Evolutionary conservation across 2,113 vertebrate genomes (phyloP).

Genomic region (Planiliza haematocheilus): DNA sequence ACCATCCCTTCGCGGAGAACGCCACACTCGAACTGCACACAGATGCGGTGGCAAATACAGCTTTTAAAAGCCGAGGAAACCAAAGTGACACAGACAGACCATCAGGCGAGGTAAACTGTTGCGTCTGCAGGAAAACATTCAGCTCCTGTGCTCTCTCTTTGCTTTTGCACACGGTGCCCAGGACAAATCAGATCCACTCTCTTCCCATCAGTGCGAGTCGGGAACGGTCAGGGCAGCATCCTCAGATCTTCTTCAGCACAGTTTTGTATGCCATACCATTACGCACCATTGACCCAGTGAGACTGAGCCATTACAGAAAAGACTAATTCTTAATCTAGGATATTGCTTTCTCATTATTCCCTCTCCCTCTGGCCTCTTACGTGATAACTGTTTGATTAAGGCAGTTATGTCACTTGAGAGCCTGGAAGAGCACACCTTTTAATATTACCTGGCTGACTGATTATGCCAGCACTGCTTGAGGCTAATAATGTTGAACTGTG

Average conservation of each 20-base stretch:
- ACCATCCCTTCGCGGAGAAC: too few species aligned
- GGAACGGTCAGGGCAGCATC: neutral
- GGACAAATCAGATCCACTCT: conserved; percentile 1
- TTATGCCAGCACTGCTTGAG: conserved; percentile 64
- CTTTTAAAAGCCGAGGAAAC: neutral
- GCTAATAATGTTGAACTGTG: conserved; percentile 74
- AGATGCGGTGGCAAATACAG: neutral
- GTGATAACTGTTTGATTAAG: conserved; percentile 82
- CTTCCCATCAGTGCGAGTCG: conserved; percentile 9
- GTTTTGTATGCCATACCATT: conserved; percentile 48
- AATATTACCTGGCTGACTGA: conserved; percentile 80
- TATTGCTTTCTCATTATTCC: conserved; percentile 78
- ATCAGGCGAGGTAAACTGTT: neutral
- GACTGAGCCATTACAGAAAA: conserved; percentile 67
- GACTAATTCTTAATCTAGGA: conserved; percentile 76
- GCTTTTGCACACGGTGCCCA: neutral
- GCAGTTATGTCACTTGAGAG: conserved; percentile 76
- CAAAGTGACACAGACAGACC: neutral
- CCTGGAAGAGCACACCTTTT: conserved; percentile 77
- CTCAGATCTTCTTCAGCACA: conserved; percentile 4
- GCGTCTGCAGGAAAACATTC: neutral
- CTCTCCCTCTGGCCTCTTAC: conserved; percentile 67
- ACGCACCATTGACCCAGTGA: conserved; percentile 56
- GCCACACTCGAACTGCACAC: too few species aligned
- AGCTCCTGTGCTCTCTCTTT: conserved; percentile 7